phyloP scores from a whole-genome alignment of 2,113 vertebrate species.

The Carassius gibelio region DNA sequence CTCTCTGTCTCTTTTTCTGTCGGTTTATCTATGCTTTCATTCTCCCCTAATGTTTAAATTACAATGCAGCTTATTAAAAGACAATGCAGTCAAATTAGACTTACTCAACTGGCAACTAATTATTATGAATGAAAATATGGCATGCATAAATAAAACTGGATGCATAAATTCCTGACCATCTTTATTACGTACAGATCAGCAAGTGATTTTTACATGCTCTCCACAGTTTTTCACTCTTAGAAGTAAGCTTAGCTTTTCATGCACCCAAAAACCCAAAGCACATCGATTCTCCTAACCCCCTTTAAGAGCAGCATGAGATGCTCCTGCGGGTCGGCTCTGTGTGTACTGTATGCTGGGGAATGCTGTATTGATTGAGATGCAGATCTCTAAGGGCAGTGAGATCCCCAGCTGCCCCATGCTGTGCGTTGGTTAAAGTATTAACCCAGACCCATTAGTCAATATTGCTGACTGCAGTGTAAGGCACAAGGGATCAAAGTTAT shows the following conservation, averaged over 20 bases:
- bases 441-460: constrained; percentile 76
- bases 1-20: constrained; percentile 37
- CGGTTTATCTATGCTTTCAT: constrained; percentile 12
- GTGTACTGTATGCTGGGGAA: constrained; percentile 53
- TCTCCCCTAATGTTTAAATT: background rate
- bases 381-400: constrained; percentile 26
- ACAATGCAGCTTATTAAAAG: background rate
- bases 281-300: background rate
- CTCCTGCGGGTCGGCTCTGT: background rate
- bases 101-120: background rate
- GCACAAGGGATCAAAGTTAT: constrained; percentile 80
- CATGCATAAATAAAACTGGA: background rate
- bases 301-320: background rate
- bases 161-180: too few relatives aligned
- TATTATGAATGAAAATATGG: background rate
- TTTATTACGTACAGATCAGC: background rate
- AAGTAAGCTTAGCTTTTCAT: background rate
- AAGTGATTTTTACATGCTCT: background rate
- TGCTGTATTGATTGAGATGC: constrained; percentile 55
- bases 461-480: constrained; percentile 81
- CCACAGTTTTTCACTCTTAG: background rate
- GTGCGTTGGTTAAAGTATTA: constrained; percentile 74
- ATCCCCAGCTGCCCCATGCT: constrained; percentile 50
- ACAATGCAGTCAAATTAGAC: background rate
- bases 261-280: background rate